phyloP scores from a whole-genome alignment of 2,888 invertebrate genomes.

The Hipparchia sbordonii region DNA sequence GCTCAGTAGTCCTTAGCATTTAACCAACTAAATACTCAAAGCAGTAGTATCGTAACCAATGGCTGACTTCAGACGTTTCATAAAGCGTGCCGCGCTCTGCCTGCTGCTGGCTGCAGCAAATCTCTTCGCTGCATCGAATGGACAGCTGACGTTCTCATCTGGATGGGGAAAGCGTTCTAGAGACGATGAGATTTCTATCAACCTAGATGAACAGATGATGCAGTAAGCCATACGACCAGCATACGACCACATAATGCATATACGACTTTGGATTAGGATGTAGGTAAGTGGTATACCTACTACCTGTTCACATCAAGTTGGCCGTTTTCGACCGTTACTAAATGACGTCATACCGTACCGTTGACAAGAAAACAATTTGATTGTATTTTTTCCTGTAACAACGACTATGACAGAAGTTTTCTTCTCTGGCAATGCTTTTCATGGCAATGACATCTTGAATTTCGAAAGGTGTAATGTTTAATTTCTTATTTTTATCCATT shows the following conservation, averaged over 20 bases:
- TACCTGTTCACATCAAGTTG: too few relatives aligned
- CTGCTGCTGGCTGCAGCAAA: conserved; percentile 50
- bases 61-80: conserved; percentile 40
- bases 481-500: too few relatives aligned
- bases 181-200: conserved; percentile 43
- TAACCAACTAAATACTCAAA: too few relatives aligned
- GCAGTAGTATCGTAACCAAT: conserved; percentile 24
- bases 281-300: not conserved
- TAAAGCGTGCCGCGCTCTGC: conserved; percentile 39
- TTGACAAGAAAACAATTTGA: too few relatives aligned
- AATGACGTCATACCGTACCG: too few relatives aligned
- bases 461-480: too few relatives aligned
- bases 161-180: conserved; percentile 80
- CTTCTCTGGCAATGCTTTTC: too few relatives aligned
- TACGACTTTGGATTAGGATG: conserved; percentile 10
- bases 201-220: conserved; percentile 39
- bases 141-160: conserved; percentile 82
- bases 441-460: too few relatives aligned
- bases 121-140: conserved; percentile 53
- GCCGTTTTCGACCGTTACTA: too few relatives aligned
- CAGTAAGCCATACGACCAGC: not conserved
- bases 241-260: not conserved
- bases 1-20: not conserved
- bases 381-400: too few relatives aligned
- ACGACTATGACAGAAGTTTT: too few relatives aligned